Evolutionary conservation across 1,140 invertebrate species (phyloP).

Genomic region (Pantala flavescens): DNA sequence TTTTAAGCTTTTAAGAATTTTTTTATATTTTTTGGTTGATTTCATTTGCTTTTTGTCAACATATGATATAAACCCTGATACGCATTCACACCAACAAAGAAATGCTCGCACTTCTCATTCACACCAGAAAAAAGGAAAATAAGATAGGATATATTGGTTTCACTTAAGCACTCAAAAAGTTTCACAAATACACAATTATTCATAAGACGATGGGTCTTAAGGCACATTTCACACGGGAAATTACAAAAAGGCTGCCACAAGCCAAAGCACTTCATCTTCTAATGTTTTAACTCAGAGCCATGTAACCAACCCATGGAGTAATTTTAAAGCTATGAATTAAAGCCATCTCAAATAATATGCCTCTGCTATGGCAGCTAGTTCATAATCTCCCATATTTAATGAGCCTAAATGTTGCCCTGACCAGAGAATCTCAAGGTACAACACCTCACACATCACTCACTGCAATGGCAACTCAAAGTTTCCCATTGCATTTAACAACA

Average conservation of each 20-base stretch:
- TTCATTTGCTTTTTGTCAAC: constrained; percentile 2
- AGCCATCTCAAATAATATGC: too few relatives aligned
- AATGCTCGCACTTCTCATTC: neutral
- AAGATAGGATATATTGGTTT: neutral
- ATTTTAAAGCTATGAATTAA: too few relatives aligned
- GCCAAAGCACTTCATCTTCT: too few relatives aligned
- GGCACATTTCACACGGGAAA: too few relatives aligned
- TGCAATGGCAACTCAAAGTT: neutral
- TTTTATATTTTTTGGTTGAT: neutral
- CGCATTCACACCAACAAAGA: neutral
- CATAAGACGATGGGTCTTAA: neutral
- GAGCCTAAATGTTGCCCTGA: neutral
- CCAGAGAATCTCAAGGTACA: neutral
- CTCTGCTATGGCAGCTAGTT: too few relatives aligned
- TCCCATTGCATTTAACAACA: neutral
- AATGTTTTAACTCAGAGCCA: neutral
- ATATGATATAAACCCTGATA: constrained; percentile 8
- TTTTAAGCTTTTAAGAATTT: neutral
- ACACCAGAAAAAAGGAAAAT: constrained; percentile 3
- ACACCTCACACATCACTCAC: neutral
- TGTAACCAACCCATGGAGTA: too few relatives aligned
- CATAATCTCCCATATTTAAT: too few relatives aligned
- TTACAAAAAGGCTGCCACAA: too few relatives aligned
- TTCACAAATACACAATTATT: constrained; percentile 4
- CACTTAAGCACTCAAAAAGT: neutral